Base-by-base conservation (phyloP, 2,113 vertebrate genomes). In the Otis tarda region DNA sequence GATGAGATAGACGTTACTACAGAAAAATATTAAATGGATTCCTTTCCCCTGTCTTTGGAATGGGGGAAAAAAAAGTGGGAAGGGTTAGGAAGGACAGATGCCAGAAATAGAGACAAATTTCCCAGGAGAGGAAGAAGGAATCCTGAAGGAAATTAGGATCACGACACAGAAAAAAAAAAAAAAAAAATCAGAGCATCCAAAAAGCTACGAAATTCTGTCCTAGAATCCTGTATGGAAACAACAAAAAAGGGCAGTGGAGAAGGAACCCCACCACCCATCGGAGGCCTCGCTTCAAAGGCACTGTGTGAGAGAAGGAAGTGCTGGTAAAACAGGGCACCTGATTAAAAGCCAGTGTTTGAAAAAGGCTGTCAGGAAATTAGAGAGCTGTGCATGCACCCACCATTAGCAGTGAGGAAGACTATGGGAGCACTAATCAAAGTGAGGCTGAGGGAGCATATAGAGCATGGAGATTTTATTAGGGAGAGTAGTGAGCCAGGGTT, bases 11-110 rank as follows among this genome's bases (percentile, higher is more conserved):
- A 95, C 90, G 61, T 95, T 97, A 96, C 85, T 95, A 97, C 89
- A 93, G 95, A 96, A 96, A 97, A 97, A 97, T 96, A 97, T 96
- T 88, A 97, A 97, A 93, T 88, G 93, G 89, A 94, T 94, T 89
- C 76, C 76, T 97, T 97, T 91, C 93, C 95, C 94, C 83, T 88
- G 83, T 92, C 92, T 97, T 95, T 95, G 83, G 68, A 90, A 94
- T 47, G 70, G 61, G 4, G 9, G 28, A 55, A 56, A 74, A 91
- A 95, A 84, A 93, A 64, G 70, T 89, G 83, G 80, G 75, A 94
- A 90, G 95, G 87, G 84, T 82, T 87, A 55, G 87, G 79, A 90
- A 83, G 90, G 76, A 91, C 90, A 93, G 77, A 97, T 96, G 84
- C 94, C 75, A 93, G 94, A 95, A 89, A 94, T 75, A 95, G 89